These are phyloP conservation scores for Neopelma chrysocephalum DNA, from an alignment of 2,797 vertebrate genomes.

Conservation along the genomic window DNA sequence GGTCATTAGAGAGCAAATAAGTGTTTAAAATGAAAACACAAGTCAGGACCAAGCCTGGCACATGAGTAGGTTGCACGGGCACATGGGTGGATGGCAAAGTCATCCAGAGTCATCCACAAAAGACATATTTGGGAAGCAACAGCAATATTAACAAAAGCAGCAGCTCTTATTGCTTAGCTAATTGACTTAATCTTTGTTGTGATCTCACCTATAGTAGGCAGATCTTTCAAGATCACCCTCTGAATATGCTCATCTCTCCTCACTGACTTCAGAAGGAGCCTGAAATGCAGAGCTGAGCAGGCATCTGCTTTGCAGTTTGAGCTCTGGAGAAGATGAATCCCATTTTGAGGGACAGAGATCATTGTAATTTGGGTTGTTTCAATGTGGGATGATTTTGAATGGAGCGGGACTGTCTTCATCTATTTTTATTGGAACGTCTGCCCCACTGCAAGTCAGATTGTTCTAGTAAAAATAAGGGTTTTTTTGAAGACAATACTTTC, in stretches of 20 bases:
- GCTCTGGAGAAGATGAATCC: neutral
- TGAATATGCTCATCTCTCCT: neutral
- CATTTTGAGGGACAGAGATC: neutral
- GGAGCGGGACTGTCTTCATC: neutral
- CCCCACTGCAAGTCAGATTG: neutral
- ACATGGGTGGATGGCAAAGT: rapidly evolving
- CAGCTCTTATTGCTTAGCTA: neutral
- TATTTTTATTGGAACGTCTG: neutral
- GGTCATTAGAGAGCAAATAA: neutral
- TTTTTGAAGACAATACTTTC: neutral
- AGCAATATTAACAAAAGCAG: neutral
- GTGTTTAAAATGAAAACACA: neutral
- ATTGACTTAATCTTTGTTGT: neutral
- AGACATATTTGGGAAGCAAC: neutral
- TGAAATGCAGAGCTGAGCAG: neutral
- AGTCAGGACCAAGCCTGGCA: neutral
- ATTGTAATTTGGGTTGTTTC: neutral
- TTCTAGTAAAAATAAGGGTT: neutral
- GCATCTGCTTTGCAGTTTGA: neutral
- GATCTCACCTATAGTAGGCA: neutral
- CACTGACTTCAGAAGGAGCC: neutral
- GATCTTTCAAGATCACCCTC: neutral
- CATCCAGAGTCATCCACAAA: neutral
- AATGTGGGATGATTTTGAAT: neutral
- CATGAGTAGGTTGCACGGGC: neutral